Evolutionary conservation across 2,888 invertebrate species (phyloP).

Genomic region (Lepidocyrtinus sp.): DNA sequence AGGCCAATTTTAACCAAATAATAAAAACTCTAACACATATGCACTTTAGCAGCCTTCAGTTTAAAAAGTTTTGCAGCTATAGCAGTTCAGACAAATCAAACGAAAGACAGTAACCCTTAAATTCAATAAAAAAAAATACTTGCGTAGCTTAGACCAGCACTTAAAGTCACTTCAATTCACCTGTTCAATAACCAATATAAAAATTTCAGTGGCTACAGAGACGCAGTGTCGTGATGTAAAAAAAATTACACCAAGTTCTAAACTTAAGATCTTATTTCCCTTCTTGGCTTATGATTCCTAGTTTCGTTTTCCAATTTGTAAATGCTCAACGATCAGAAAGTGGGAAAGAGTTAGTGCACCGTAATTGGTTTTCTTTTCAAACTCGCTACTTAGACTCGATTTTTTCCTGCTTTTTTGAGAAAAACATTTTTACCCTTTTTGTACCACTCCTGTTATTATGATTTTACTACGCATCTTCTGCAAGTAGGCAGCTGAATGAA

Average conservation of each 20-base stretch:
- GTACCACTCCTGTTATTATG: not conserved
- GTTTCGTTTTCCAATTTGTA: constrained; percentile 3
- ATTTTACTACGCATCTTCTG: too few relatives aligned
- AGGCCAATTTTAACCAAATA: constrained; percentile 51
- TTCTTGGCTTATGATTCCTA: constrained; percentile 18
- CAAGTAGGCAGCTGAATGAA: not conserved
- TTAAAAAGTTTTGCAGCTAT: not conserved
- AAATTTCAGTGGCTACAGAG: not conserved
- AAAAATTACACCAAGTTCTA: constrained; percentile 42
- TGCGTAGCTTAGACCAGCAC: not conserved
- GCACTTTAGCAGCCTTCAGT: constrained; percentile 33
- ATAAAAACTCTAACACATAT: constrained; percentile 46
- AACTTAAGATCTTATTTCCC: constrained; percentile 42
- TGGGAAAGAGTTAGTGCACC: constrained; percentile 38
- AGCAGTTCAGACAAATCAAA: constrained; percentile 28
- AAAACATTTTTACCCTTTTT: not conserved
- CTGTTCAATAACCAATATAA: not conserved
- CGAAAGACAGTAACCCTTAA: not conserved
- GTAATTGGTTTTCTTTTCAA: constrained; percentile 48
- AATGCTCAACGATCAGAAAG: not conserved
- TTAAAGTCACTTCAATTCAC: constrained; percentile 24
- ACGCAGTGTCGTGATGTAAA: constrained; percentile 15
- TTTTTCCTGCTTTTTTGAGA: constrained; percentile 3
- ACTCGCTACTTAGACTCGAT: constrained; percentile 26
- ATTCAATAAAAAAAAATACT: not conserved